A percentile compares a stretch with the other conserved stretches of the same genome.
Evolutionary conservation across 2,113 vertebrate genomes (phyloP).

Genomic region (Mungos mungo): DNA sequence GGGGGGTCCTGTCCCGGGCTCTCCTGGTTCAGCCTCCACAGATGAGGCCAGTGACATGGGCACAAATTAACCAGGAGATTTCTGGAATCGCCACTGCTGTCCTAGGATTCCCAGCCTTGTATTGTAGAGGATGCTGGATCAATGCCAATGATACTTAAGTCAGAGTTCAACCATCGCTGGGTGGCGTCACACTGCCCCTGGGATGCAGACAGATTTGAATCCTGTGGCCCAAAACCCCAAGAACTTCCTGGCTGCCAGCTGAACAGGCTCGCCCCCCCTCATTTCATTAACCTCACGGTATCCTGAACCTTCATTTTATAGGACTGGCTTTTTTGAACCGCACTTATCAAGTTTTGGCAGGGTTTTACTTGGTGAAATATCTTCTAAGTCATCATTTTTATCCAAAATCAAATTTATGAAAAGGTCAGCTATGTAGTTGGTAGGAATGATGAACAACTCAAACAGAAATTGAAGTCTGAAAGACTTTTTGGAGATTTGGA

Average conservation of each 20-base stretch:
- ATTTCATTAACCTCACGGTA: not conserved
- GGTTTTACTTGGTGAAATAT: not conserved
- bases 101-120: not conserved
- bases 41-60: not conserved
- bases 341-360: not conserved
- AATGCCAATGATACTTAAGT: not conserved
- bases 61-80: not conserved
- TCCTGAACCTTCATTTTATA: not conserved
- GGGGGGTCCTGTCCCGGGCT: not conserved
- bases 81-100: not conserved
- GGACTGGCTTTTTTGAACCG: not conserved
- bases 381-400: constrained; percentile 46
- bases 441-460: not conserved
- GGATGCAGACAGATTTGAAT: not conserved
- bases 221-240: not conserved
- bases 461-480: constrained; percentile 42
- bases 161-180: not conserved
- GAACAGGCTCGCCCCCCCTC: not conserved
- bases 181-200: not conserved
- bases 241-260: not conserved
- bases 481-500: not conserved
- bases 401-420: constrained; percentile 31
- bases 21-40: not conserved
- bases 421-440: constrained; percentile 50
- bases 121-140: too few species aligned